A percentile compares a stretch with the other conserved stretches of the same genome.
Conservation (phyloP, 2,888 invertebrate species). For the Synanthedon myopaeformis region DNA sequence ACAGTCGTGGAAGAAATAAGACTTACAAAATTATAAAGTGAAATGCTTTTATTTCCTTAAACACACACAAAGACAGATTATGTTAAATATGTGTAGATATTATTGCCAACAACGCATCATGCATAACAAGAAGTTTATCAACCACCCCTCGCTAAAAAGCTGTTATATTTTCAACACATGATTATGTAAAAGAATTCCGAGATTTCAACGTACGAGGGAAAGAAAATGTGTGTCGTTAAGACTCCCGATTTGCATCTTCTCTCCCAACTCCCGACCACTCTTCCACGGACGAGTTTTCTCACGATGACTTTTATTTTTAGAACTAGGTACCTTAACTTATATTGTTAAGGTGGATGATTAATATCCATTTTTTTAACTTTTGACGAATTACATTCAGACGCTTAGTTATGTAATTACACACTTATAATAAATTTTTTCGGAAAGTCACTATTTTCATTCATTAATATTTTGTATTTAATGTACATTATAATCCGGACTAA, state of each 20-base stretch:
- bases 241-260: conserved; percentile 54
- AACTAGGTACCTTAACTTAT: too few relatives aligned
- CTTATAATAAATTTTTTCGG: too few relatives aligned
- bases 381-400: too few relatives aligned
- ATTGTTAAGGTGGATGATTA: too few relatives aligned
- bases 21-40: conserved; percentile 10
- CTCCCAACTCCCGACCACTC: conserved; percentile 18
- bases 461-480: too few relatives aligned
- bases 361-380: too few relatives aligned
- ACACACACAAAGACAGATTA: conserved; percentile 38
- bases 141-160: conserved; percentile 49
- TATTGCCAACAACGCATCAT: conserved; percentile 33
- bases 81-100: conserved; percentile 54
- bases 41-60: conserved; percentile 22
- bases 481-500: too few relatives aligned
- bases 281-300: conserved; percentile 39
- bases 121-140: conserved; percentile 50
- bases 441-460: too few relatives aligned
- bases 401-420: too few relatives aligned
- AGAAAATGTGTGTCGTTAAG: conserved; percentile 59
- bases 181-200: conserved; percentile 67
- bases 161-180: conserved; percentile 67
- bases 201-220: conserved; percentile 45
- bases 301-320: conserved; percentile 18
- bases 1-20: conserved; percentile 1